These are phyloP conservation scores for Griposia aprilina DNA, from an alignment of 2,888 invertebrate species.

Conservation along the genomic window DNA sequence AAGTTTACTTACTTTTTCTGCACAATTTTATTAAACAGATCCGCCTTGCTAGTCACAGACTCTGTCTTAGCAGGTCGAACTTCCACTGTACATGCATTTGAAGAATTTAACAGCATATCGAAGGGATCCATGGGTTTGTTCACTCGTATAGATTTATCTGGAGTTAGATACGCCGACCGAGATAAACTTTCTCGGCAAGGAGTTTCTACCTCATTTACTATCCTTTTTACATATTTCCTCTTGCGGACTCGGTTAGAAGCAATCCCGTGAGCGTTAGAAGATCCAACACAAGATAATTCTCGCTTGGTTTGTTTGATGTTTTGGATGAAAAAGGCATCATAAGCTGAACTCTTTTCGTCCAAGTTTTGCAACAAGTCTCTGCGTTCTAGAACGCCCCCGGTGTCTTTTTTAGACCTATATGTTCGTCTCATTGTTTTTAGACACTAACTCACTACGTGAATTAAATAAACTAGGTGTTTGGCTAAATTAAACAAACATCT, in stretches of 20 bases:
- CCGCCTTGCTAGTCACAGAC: conserved; percentile 54
- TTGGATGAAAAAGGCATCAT: conserved; percentile 86
- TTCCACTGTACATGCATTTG: conserved; percentile 63
- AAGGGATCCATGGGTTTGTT: conserved; percentile 84
- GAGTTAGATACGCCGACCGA: conserved; percentile 80
- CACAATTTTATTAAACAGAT: conserved; percentile 62
- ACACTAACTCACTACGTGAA: conserved; percentile 6
- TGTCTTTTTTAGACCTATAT: conserved; percentile 84
- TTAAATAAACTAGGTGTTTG: conserved; percentile 13
- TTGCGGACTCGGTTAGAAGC: conserved; percentile 82
- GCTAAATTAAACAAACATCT: conserved; percentile 11
- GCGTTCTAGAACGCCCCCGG: conserved; percentile 77
- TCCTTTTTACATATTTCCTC: conserved; percentile 84
- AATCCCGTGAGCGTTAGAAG: conserved; percentile 73
- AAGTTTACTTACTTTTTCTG: conserved; percentile 71
- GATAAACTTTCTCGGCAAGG: conserved; percentile 69
- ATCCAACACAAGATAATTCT: conserved; percentile 80
- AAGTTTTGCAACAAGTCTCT: conserved; percentile 79
- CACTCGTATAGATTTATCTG: conserved; percentile 85
- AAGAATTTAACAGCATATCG: conserved; percentile 82
- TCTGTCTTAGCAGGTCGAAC: conserved; percentile 52
- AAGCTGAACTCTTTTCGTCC: conserved; percentile 82
- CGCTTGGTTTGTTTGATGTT: conserved; percentile 87
- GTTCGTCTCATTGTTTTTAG: conserved; percentile 79
- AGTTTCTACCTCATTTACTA: conserved; percentile 78